Conservation (phyloP, 2,113 vertebrate species). For the Origma solitaria region DNA sequence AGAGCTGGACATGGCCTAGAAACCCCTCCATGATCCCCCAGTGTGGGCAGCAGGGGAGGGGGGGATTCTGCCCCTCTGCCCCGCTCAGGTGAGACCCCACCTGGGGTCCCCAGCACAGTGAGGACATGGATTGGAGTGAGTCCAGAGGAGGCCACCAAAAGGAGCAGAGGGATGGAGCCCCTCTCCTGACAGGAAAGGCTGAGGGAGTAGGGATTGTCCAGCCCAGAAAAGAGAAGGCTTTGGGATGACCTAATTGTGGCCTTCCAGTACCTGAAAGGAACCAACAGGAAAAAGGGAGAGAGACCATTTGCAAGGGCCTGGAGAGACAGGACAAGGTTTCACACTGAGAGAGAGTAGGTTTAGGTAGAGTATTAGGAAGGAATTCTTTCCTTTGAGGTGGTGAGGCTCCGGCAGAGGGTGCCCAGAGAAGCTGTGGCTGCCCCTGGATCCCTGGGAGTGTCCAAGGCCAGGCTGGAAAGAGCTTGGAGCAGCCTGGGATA, state of each 20-base stretch:
- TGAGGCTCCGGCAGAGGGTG: fast-evolving
- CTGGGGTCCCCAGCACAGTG: neutral
- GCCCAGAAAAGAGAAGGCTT: neutral
- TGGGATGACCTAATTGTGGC: neutral
- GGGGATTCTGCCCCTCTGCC: neutral
- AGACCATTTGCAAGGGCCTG: neutral
- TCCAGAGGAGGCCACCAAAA: neutral
- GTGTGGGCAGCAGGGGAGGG: fast-evolving
- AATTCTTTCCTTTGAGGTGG: fast-evolving
- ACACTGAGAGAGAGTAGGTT: neutral
- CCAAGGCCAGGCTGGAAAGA: fast-evolving
- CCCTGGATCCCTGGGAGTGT: neutral
- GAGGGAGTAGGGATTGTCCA: neutral
- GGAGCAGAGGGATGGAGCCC: neutral
- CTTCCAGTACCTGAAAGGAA: neutral
- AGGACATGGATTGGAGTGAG: neutral
- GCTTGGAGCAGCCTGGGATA: neutral
- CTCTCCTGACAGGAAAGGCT: neutral
- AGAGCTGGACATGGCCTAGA: neutral
- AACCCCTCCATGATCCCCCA: neutral
- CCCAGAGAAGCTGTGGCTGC: neutral
- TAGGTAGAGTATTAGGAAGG: neutral
- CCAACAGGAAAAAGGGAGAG: neutral
- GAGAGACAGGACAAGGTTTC: neutral
- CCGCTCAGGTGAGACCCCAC: neutral